A percentile compares a stretch with the other conserved stretches of the same genome.
These are phyloP conservation scores for Cosmorhoe ocellata DNA, from an alignment of 2,888 invertebrate species.

Conservation along the genomic window DNA sequence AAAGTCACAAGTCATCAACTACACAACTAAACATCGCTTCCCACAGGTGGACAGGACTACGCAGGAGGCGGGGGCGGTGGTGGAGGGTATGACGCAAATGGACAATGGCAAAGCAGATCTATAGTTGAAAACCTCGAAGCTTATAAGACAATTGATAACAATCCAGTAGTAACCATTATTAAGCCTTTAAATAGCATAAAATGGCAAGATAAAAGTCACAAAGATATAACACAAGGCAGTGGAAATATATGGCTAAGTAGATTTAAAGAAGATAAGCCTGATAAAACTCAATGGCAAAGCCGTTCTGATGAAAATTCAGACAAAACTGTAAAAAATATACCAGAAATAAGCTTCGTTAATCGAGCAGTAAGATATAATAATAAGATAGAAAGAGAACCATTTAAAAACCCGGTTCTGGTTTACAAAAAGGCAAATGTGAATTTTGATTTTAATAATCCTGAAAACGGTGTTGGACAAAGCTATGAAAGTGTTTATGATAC, in stretches of 20 bases:
- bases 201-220: conserved; percentile 5
- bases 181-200: conserved; percentile 38
- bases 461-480: conserved; percentile 1
- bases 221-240: neutral
- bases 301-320: conserved; percentile 1
- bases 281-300: conserved; percentile 1
- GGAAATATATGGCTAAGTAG: conserved; percentile 1
- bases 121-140: conserved; percentile 47
- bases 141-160: conserved; percentile 45
- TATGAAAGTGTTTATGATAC: neutral
- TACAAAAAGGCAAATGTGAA: conserved; percentile 33
- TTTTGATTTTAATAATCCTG: conserved; percentile 23
- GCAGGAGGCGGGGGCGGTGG: conserved; percentile 45
- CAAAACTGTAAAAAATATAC: conserved; percentile 7
- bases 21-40: conserved; percentile 37
- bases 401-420: conserved; percentile 27
- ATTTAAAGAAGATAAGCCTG: neutral
- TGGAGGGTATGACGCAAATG: conserved; percentile 71
- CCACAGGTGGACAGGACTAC: conserved; percentile 69
- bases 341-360: conserved; percentile 28
- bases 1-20: conserved; percentile 23
- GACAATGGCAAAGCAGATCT: conserved; percentile 75
- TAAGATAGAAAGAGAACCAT: conserved; percentile 25
- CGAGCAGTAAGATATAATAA: conserved; percentile 42
- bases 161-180: conserved; percentile 33